Evolutionary conservation across 2,113 vertebrate species (phyloP).

Genomic region (Zeus faber): DNA sequence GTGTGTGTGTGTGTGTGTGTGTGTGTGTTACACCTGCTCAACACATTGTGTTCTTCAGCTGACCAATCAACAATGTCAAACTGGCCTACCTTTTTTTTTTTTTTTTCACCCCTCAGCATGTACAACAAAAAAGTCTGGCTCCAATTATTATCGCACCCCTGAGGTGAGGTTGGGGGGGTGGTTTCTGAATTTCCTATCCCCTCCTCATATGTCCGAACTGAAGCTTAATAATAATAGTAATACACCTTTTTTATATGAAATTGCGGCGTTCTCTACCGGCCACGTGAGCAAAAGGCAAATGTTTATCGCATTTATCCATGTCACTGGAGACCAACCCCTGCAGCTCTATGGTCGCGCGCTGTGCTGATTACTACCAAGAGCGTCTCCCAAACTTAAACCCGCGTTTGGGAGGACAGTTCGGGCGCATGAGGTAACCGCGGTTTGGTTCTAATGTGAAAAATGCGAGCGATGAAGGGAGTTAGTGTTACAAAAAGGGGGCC

Average conservation of each 20-base stretch:
- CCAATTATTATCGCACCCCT: conserved; percentile 73
- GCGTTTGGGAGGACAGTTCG: conserved; percentile 66
- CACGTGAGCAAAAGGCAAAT: conserved; percentile 72
- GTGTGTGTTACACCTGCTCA: too few species aligned
- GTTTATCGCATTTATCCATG: conserved; percentile 74
- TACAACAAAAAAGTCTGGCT: conserved; percentile 71
- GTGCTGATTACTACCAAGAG: conserved; percentile 66
- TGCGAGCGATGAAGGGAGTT: conserved; percentile 56
- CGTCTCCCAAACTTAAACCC: conserved; percentile 63
- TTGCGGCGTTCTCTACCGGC: conserved; percentile 65
- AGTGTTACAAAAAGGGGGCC: conserved; percentile 54
- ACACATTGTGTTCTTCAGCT: conserved; percentile 72
- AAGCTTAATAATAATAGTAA: conserved; percentile 74
- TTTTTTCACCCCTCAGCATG: conserved; percentile 45
- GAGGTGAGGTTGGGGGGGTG: conserved; percentile 60
- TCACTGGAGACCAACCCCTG: conserved; percentile 65
- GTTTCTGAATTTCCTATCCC: conserved; percentile 68
- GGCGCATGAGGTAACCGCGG: conserved; percentile 67
- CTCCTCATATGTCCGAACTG: conserved; percentile 75
- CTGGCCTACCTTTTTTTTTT: conserved; percentile 49
- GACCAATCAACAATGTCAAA: conserved; percentile 76
- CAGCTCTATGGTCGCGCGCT: conserved; percentile 48
- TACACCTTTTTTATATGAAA: conserved; percentile 76
- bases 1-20: too few species aligned
- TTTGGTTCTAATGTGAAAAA: conserved; percentile 68